These are phyloP conservation scores for Trichopoda pennipes DNA, from an alignment of 2,888 invertebrate genomes.

Conservation along the genomic window DNA sequence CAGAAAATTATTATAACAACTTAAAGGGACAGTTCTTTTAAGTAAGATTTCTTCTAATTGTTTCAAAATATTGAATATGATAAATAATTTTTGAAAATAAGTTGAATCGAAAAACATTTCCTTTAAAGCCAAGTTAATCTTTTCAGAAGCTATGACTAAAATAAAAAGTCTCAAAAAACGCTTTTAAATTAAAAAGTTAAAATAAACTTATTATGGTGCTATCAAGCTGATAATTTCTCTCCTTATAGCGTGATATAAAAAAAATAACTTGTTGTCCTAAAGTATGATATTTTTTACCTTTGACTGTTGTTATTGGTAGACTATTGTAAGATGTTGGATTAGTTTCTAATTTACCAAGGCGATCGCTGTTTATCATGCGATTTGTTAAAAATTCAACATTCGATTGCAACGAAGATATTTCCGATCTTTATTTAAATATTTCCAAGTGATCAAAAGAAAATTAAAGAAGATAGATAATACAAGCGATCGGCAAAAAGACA, in stretches of 20 bases:
- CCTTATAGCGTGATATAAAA: neutral
- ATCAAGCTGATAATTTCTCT: too few species aligned
- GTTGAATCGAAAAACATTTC: too few species aligned
- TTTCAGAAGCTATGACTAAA: too few species aligned
- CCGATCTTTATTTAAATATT: constrained; percentile 75
- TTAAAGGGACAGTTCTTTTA: too few species aligned
- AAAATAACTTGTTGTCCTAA: neutral
- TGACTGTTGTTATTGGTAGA: constrained; percentile 75
- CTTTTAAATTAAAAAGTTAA: too few species aligned
- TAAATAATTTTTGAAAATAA: too few species aligned
- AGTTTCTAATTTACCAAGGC: constrained; percentile 79
- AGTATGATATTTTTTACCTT: constrained; percentile 75
- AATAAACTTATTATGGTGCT: too few species aligned
- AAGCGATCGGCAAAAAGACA: constrained; percentile 54
- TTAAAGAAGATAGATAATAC: constrained; percentile 49
- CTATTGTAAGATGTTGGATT: constrained; percentile 77
- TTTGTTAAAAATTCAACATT: constrained; percentile 81
- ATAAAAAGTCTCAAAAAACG: too few species aligned
- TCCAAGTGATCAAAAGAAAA: constrained; percentile 31
- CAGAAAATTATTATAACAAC: too few species aligned
- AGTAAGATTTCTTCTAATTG: too few species aligned
- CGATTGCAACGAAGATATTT: constrained; percentile 81
- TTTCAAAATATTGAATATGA: too few species aligned
- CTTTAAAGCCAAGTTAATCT: too few species aligned
- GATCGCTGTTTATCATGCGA: constrained; percentile 80